phyloP scores from a whole-genome alignment of 2,113 vertebrate genomes.

The Fregetta grallaria region DNA sequence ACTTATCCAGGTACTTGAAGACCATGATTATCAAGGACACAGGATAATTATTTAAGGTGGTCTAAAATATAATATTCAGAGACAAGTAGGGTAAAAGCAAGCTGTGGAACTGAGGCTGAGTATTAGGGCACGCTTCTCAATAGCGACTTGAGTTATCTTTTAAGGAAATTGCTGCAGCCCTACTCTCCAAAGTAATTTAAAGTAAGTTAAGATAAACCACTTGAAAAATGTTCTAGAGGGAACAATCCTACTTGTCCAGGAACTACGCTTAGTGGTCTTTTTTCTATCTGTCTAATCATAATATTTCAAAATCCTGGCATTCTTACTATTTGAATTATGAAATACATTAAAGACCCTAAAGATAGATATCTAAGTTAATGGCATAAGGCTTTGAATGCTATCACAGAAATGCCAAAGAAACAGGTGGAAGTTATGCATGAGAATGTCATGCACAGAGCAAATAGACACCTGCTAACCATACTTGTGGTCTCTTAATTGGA shows the following conservation, averaged over 20 bases:
- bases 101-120: background rate
- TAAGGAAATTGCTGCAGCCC: background rate
- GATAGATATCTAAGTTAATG: background rate
- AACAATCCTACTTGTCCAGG: background rate
- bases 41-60: background rate
- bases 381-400: background rate
- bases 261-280: background rate
- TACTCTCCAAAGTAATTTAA: background rate
- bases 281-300: background rate
- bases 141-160: background rate
- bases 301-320: background rate
- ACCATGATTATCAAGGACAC: background rate
- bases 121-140: background rate
- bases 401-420: background rate
- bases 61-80: background rate
- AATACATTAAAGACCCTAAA: background rate
- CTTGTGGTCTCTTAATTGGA: background rate
- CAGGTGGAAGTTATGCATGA: background rate
- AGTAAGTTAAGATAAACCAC: conserved; percentile 4
- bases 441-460: background rate
- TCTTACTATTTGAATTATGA: background rate
- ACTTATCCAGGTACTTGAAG: background rate
- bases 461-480: background rate
- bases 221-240: background rate
- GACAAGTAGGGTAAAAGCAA: background rate